Base-by-base conservation (phyloP, 2,888 invertebrate species). In the Bombylius discolor region DNA sequence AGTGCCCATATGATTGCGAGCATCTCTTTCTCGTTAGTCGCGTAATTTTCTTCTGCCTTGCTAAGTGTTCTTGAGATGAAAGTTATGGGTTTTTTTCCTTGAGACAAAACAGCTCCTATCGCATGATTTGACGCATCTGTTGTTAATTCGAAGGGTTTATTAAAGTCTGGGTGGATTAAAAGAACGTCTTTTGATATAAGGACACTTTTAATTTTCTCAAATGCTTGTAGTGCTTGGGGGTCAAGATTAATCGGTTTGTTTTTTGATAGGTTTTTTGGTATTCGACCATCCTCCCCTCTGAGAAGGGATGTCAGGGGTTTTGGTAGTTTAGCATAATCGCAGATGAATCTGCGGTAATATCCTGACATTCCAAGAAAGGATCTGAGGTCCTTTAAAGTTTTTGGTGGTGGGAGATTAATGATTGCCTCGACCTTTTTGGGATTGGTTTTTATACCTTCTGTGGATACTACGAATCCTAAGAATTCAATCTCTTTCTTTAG, bases 381-480 rank as follows among this genome's bases (percentile, higher is more conserved):
- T 47, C 58, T 46, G 12, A 64, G 52, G 23, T 63, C 56, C 47
- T 59, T 62, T 4, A 53, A 33, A 5, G 55, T 63, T 51, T 55
- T 58, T 23, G 62, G 61, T 14, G 57, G 13, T 23, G 62, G 61
- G 23, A 60, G 61, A 23, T 61, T 60, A 46, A 52, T 32, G 9
- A 64, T 61, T n/a, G 61, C 60, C 45, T 59, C 33, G 9, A 63
- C 58, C 58, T 64, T 64, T 42, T 56, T 46, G 5, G 63, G 63
- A 51, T 66, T 62, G 8, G 67, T 65, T 55, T 59, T 62, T 13
- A 64, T 60, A n/a, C 63, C 65, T 1, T 63, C 62, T n/a, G 56
- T 56, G 4, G 61, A 62, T 32, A 62, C 58, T 7, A 68, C 51
- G 52, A 68, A 68, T 6, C 69, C 69, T 33, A 72, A 59, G 55